Evolutionary conservation across 2,797 vertebrate genomes (phyloP).

Genomic region (Sarcophilus harrisii): DNA sequence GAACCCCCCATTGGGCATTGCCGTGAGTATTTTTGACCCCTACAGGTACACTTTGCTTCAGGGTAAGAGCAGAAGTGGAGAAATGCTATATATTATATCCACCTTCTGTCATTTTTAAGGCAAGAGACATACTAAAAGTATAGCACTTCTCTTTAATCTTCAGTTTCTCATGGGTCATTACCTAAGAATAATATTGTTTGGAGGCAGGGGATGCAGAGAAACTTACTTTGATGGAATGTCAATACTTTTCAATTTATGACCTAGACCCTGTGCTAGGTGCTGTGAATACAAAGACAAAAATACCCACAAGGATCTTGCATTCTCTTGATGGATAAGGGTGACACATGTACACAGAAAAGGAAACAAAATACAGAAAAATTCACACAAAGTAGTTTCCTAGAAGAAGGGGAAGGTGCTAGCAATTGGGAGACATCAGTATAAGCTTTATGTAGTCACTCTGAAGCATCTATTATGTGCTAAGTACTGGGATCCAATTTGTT

Average conservation of each 20-base stretch:
- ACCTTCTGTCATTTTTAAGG: background rate
- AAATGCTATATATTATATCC: background rate
- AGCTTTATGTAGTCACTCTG: background rate
- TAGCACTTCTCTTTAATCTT: conserved; percentile 18
- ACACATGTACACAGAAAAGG: background rate
- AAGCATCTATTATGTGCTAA: background rate
- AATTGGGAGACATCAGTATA: background rate
- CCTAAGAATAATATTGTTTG: background rate
- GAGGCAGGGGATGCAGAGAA: background rate
- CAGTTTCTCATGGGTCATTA: conserved; percentile 5
- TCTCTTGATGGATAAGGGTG: background rate
- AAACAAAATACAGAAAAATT: background rate
- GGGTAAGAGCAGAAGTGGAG: background rate
- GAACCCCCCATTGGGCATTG: conserved; percentile 16
- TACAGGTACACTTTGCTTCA: background rate
- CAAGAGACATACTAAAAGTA: background rate
- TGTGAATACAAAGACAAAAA: background rate
- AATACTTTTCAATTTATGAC: background rate
- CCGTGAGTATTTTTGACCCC: conserved; percentile 18
- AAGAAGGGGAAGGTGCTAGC: background rate
- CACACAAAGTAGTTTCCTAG: background rate
- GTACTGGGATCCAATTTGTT: background rate
- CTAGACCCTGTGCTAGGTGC: background rate
- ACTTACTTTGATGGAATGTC: conserved; percentile 10
- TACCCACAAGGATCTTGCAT: background rate